A percentile compares a stretch with the other conserved stretches of the same genome.
These are phyloP conservation scores for Temnothorax ravouxi DNA, from an alignment of 2,888 invertebrate species.

Conservation along the genomic window DNA sequence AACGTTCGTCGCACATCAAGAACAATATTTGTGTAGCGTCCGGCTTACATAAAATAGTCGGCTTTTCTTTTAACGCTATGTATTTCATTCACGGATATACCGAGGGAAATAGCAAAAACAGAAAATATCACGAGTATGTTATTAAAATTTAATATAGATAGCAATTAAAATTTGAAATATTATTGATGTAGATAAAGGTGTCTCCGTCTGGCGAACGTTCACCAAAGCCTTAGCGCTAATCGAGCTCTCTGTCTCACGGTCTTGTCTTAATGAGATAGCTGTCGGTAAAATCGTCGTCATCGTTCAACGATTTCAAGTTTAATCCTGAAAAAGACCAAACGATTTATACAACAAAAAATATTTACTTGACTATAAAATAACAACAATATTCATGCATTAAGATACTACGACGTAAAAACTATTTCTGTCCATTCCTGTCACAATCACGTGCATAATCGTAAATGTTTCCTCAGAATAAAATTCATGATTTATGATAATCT, in stretches of 20 bases:
- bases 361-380: background rate
- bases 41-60: background rate
- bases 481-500: background rate
- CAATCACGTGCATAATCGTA: background rate
- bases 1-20: background rate
- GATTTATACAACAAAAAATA: background rate
- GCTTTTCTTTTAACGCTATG: background rate
- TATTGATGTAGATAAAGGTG: slow-evolving; percentile 75
- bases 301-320: slow-evolving; percentile 6
- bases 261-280: slow-evolving; percentile 54
- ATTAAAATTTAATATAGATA: background rate
- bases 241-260: slow-evolving; percentile 49
- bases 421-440: background rate
- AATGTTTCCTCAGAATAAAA: background rate
- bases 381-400: background rate
- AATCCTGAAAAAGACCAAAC: background rate
- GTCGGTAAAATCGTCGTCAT: slow-evolving; percentile 75
- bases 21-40: background rate
- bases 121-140: background rate
- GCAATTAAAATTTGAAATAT: background rate
- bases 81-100: background rate
- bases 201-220: slow-evolving; percentile 83
- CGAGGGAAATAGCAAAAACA: background rate
- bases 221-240: slow-evolving; percentile 71
- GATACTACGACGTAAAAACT: background rate